These are phyloP conservation scores for Agrypnia vestita DNA, from an alignment of 1,140 invertebrate species.

Conservation along the genomic window DNA sequence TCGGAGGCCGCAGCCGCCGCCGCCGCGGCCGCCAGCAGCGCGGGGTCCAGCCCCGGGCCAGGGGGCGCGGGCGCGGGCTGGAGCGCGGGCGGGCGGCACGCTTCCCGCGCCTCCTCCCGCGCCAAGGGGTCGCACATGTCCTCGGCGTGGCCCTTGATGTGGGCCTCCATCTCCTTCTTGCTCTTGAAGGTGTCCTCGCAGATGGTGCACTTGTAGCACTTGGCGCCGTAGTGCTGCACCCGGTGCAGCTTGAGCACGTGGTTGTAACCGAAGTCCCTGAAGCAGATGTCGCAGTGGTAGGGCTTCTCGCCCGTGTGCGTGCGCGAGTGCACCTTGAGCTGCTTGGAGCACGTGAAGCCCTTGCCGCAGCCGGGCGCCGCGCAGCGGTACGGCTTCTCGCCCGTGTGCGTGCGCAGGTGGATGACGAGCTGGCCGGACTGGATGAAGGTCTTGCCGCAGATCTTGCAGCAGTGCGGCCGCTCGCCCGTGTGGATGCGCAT, in stretches of 20 bases:
- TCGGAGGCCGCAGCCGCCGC: constrained; percentile 64
- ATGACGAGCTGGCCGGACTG: constrained; percentile 91
- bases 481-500: constrained; percentile 95
- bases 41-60: constrained; percentile 63
- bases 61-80: constrained; percentile 62
- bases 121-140: constrained; percentile 67
- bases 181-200: constrained; percentile 92
- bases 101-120: constrained; percentile 58
- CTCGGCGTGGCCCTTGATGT: constrained; percentile 91
- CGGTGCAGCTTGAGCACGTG: constrained; percentile 91
- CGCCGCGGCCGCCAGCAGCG: constrained; percentile 63
- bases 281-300: constrained; percentile 77
- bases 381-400: constrained; percentile 93
- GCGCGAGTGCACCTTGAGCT: constrained; percentile 88
- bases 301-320: constrained; percentile 92
- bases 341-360: constrained; percentile 92
- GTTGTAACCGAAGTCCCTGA: constrained; percentile 86
- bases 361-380: constrained; percentile 85
- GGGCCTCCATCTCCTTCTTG: constrained; percentile 90
- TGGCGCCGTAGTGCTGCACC: constrained; percentile 92
- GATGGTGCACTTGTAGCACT: constrained; percentile 93
- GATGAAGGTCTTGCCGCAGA: constrained; percentile 93
- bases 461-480: constrained; percentile 93
- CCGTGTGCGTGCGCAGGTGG: constrained; percentile 90
- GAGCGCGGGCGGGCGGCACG: constrained; percentile 63